Percentiles rank a stretch among this genome's conserved stretches.
phyloP scores from a whole-genome alignment of 2,797 vertebrate genomes.

The Melanotaenia parkinsoni region DNA sequence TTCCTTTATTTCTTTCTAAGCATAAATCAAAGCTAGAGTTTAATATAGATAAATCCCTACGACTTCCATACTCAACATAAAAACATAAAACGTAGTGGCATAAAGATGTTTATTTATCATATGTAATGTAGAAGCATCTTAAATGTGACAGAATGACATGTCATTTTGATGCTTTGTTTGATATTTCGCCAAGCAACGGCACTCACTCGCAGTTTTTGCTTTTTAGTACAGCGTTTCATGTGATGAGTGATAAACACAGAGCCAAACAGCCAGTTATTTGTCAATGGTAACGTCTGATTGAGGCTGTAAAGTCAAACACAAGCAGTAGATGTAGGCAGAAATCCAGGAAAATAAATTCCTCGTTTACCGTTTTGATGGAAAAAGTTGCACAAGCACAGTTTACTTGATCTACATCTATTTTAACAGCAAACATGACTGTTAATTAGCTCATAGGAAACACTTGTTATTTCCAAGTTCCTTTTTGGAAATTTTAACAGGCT shows the following conservation, averaged over 20 bases:
- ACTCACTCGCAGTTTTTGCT: background rate
- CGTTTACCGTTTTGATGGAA: background rate
- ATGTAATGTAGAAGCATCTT: background rate
- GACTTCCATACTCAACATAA: background rate
- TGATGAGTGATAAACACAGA: conserved; percentile 13
- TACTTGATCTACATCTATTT: background rate
- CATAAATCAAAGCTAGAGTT: background rate
- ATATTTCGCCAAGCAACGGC: background rate
- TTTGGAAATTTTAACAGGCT: background rate
- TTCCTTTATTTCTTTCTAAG: background rate
- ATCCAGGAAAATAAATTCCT: background rate
- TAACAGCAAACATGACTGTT: background rate
- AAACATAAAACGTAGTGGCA: conserved; percentile 2
- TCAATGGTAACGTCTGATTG: background rate
- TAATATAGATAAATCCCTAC: background rate
- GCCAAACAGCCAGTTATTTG: conserved; percentile 10
- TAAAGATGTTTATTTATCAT: background rate
- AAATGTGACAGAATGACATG: conserved; percentile 7
- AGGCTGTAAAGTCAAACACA: background rate
- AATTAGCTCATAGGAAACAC: background rate
- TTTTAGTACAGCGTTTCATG: background rate
- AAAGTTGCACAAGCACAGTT: background rate
- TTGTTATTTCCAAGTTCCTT: background rate
- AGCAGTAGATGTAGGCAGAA: background rate
- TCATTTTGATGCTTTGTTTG: conserved; percentile 11